Conservation (phyloP, 1,140 invertebrate species). For the Venturia canescens region DNA sequence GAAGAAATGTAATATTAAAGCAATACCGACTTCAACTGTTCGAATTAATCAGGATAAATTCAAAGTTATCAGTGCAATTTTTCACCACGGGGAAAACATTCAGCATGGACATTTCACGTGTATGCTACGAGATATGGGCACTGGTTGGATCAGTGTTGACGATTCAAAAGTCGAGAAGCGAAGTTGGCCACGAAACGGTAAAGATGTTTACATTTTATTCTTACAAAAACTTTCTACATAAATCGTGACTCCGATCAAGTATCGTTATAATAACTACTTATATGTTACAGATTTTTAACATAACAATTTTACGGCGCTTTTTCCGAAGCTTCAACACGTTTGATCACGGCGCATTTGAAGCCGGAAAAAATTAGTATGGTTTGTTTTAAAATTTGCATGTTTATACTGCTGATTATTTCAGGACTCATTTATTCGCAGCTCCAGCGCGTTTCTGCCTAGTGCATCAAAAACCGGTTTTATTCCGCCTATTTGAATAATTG, state of each 20-base stretch:
- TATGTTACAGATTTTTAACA: neutral
- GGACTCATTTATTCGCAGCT: too few species aligned
- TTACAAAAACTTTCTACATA: neutral
- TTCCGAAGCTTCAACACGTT: too few species aligned
- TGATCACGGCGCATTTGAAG: too few species aligned
- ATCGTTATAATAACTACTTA: neutral
- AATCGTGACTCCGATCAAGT: neutral
- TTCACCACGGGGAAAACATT: constrained; percentile 15
- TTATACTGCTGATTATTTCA: too few species aligned
- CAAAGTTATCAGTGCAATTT: constrained; percentile 20
- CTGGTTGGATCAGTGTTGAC: neutral
- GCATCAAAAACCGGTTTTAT: too few species aligned
- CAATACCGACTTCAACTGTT: constrained; percentile 5
- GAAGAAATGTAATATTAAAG: constrained; percentile 19
- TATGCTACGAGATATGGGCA: neutral
- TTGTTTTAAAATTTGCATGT: too few species aligned
- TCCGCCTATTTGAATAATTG: too few species aligned
- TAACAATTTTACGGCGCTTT: too few species aligned
- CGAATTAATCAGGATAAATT: neutral
- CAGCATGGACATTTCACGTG: constrained; percentile 1
- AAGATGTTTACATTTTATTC: constrained; percentile 12
- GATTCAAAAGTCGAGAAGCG: neutral
- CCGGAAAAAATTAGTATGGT: too few species aligned
- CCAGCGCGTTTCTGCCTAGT: too few species aligned
- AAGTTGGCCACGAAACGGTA: constrained; percentile 25